Evolutionary conservation across 2,797 vertebrate species (phyloP).

Genomic region (Chromobotia macracanthus): DNA sequence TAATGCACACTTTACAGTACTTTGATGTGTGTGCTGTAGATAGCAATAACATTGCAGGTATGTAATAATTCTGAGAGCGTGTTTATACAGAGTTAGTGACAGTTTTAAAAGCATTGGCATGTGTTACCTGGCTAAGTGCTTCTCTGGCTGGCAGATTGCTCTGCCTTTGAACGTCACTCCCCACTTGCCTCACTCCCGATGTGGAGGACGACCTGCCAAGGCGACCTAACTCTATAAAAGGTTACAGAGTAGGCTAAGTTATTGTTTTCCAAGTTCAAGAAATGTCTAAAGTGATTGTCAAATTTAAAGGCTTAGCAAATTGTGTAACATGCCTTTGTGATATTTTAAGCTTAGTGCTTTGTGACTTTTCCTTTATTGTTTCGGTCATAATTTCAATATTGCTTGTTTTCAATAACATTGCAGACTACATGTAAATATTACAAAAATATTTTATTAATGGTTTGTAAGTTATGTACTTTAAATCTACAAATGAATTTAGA

Average conservation of each 20-base stretch:
- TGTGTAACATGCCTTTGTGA: background rate
- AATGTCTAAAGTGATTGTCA: background rate
- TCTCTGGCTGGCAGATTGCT: constrained; percentile 86
- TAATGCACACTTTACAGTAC: background rate
- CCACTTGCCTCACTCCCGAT: constrained; percentile 86
- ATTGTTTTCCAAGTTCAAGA: background rate
- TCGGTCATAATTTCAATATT: background rate
- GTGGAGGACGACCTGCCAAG: constrained; percentile 92
- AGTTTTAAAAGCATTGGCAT: constrained; percentile 23
- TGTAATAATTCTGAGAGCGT: constrained; percentile 1
- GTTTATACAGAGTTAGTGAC: constrained; percentile 7
- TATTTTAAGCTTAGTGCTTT: background rate
- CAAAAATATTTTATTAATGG: background rate
- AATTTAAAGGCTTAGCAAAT: too few relatives aligned
- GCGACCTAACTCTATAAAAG: constrained; percentile 83
- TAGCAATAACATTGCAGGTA: constrained; percentile 12
- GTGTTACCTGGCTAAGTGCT: constrained; percentile 80
- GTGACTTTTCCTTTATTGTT: background rate
- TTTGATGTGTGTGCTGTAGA: background rate
- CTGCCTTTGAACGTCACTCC: constrained; percentile 83
- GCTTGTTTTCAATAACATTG: background rate
- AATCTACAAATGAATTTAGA: background rate
- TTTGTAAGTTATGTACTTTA: background rate
- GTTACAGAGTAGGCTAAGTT: constrained; percentile 51
- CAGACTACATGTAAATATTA: background rate